Evolutionary conservation across 1,140 invertebrate genomes (phyloP).

Genomic region (Pseudachorutes palmiensis): DNA sequence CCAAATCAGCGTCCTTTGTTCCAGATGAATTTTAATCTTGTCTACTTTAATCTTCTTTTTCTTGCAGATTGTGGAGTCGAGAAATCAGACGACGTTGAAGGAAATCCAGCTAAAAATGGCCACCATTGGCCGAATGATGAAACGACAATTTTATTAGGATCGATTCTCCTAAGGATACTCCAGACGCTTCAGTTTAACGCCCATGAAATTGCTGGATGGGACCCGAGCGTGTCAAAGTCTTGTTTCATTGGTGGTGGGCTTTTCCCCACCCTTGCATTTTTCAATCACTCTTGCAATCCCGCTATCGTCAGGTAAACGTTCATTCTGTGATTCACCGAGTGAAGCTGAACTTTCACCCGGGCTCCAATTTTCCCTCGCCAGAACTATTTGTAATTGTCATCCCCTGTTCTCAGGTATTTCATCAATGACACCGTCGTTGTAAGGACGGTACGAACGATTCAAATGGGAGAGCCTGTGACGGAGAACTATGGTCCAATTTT

Average conservation of each 20-base stretch:
- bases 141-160: conserved; percentile 48
- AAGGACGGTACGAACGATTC: conserved; percentile 65
- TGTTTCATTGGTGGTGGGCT: conserved; percentile 65
- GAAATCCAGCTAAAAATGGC: background rate
- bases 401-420: conserved; percentile 59
- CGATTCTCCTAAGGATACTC: conserved; percentile 65
- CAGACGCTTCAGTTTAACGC: conserved; percentile 86
- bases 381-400: conserved; percentile 4
- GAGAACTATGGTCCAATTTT: conserved; percentile 91
- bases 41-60: no score
- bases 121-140: background rate
- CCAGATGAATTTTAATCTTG: no score
- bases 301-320: conserved; percentile 62
- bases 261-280: conserved; percentile 71
- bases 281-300: conserved; percentile 90
- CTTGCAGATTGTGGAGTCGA: background rate
- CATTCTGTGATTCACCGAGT: background rate
- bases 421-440: conserved; percentile 68
- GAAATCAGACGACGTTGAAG: background rate
- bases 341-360: background rate
- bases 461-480: conserved; percentile 64
- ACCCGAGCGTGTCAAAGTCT: conserved; percentile 25
- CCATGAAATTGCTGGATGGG: conserved; percentile 72
- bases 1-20: no score
- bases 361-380: background rate